Base-by-base conservation (phyloP, 2,888 invertebrate species). In the Patella pellucida region DNA sequence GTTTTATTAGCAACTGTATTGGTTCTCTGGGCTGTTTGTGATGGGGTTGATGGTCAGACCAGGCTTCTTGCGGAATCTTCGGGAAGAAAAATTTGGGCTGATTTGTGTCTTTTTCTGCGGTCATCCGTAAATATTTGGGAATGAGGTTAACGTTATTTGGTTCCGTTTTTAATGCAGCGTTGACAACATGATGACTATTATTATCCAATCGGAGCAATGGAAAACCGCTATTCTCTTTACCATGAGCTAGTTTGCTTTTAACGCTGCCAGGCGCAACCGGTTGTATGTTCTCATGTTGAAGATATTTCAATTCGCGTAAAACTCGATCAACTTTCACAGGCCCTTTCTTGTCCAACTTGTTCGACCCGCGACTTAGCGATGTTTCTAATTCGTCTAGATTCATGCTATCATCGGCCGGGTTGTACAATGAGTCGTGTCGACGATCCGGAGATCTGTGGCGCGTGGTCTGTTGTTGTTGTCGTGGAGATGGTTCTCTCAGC, bases 271-370 rank as follows among this genome's bases (percentile, higher is more conserved):
- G 71, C 75, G 56, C 73, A 72, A 68, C 72, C 68, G 14, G 76
- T 73, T 73, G 77, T 27, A 68, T 68, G 51, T 81, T 78, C 4
- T 27, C 73, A 68, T 76, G 51, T 72, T 86, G 85, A 23, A 87
- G 80, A 74, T 86, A 84, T 52, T 83, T 81, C 73, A 87, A 69
- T 75, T 87, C 87, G 71, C 77, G 76, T 31, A 87, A 72, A 12
- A 82, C 82, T 52, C 81, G 83, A 70, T 83, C 78, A 51, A 84
- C 71, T 62, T 74, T 76, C n/a, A 71, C 41, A 27, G 19, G 68
- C 75, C 73, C 79, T 83, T 31, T 70, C 71, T 31, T 72, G 69
- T 72, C 77, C 71, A 69, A 23, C 12, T 69, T 56, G 41, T 71
- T 52, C 16, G 62, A 23, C 0, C 62, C 14, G 14, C 19, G 23